Conservation (phyloP, 1,140 invertebrate genomes). For the Lithobius niger region DNA sequence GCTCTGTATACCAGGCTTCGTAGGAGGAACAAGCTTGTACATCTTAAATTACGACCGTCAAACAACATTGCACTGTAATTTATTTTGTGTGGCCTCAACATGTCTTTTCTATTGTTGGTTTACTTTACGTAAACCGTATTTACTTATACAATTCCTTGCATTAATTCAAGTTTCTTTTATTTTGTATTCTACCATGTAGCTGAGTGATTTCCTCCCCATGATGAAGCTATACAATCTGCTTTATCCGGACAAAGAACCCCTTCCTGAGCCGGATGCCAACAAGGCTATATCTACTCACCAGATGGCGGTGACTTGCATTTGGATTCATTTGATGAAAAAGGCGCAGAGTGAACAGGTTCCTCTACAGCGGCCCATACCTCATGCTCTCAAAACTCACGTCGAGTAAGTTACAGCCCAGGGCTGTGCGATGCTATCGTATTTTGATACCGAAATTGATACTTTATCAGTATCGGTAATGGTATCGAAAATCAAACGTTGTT, state of each 20-base stretch:
- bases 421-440: no score
- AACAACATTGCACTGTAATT: no score
- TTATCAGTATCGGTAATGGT: no score
- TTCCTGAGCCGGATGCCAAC: conserved; percentile 76
- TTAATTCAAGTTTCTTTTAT: conserved; percentile 9
- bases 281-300: conserved; percentile 71
- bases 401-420: conserved; percentile 48
- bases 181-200: conserved; percentile 32
- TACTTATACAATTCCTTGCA: not conserved
- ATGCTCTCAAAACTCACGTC: conserved; percentile 66
- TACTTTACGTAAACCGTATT: not conserved
- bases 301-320: conserved; percentile 88
- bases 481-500: no score
- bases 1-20: no score
- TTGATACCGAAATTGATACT: no score
- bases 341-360: conserved; percentile 62
- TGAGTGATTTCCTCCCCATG: conserved; percentile 79
- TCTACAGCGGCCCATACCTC: conserved; percentile 62
- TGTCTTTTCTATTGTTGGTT: no score
- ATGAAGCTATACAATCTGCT: conserved; percentile 81
- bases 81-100: no score
- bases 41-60: no score
- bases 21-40: no score
- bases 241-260: conserved; percentile 78
- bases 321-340: conserved; percentile 90